Evolutionary conservation across 2,113 vertebrate species (phyloP), one percentile per base, ranked within the genome.

Genomic region (Upupa epops): DNA sequence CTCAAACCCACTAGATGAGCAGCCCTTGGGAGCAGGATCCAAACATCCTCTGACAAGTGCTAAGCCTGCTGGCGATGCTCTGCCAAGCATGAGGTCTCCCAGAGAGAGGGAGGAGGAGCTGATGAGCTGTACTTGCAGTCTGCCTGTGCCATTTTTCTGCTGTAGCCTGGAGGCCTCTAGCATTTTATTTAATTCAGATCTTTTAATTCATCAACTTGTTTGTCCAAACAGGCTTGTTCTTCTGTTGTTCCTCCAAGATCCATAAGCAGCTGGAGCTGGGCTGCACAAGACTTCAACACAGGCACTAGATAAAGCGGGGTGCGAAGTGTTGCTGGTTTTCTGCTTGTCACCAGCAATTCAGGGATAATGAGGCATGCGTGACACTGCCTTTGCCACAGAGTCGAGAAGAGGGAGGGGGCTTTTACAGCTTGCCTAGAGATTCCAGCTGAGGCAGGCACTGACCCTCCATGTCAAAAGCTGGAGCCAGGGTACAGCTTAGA

Each of bases 131-230:
- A 4, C 48, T 75, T 79, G 56, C 17, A 2, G 21, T 89, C 55
- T 82, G 42, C 45, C 81, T 48, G 37, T 37, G 42, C 63, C 45
- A 12, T 82, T 94, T 81, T 84, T 59, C 71, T 83, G 22, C 74
- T 34, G 48, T 34, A 77, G 68, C 86, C 56, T 79, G 60, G 48
- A 48, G 81, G 52, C 73, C 52, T 64, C 6, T 29, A 95, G 56
- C 86, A 25, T 92, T 94, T 95, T 76, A 84, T 93, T 95, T 94
- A 83, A 76, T 78, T 85, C 32, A 25, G 13, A 66, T 93, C 86
- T 93, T 90, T 93, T 91, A 92, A 94, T 94, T 95, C 71, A 90
- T 94, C 77, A 46, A 6, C 74, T 84, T 87, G 51, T 84, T 92
- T 89, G 88, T 76, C 78, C 48, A 94, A 85, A 90, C 70, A 83